Conservation (phyloP, 1,140 invertebrate species). For the Colletes latitarsis region DNA sequence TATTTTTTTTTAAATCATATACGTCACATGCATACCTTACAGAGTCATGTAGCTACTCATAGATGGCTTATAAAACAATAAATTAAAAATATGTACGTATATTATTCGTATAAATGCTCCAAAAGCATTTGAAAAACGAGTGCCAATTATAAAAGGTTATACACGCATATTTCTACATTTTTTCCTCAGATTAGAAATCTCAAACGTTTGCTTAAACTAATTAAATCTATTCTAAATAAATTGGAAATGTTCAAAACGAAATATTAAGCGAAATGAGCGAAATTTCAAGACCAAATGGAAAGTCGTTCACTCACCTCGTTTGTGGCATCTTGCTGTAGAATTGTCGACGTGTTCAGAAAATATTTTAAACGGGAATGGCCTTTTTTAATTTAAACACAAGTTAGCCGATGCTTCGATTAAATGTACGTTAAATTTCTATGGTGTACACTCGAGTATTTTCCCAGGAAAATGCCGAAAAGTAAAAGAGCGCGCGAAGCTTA, state of each 20-base stretch:
- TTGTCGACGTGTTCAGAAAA: slow-evolving; percentile 71
- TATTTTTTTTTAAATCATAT: background rate
- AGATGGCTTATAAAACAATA: background rate
- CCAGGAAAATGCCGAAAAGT: slow-evolving; percentile 56
- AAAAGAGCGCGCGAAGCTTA: slow-evolving; percentile 63
- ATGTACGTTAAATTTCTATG: slow-evolving; percentile 1
- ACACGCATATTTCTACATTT: slow-evolving; percentile 30
- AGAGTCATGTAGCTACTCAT: too few relatives aligned
- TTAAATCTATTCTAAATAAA: background rate
- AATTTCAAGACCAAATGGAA: slow-evolving; percentile 56
- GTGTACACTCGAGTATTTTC: slow-evolving; percentile 31
- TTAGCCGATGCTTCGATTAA: background rate
- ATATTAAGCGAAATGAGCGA: background rate
- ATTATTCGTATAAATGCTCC: slow-evolving; percentile 10
- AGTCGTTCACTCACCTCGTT: slow-evolving; percentile 72
- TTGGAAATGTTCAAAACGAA: background rate
- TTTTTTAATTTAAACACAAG: slow-evolving; percentile 23
- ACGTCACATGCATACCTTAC: background rate
- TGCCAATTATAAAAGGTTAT: slow-evolving; percentile 55
- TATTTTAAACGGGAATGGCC: slow-evolving; percentile 29
- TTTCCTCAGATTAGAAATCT: background rate
- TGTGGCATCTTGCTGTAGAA: slow-evolving; percentile 75
- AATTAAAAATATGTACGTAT: background rate
- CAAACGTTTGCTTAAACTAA: background rate
- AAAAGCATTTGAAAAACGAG: background rate